Evolutionary conservation across 2,113 vertebrate genomes (phyloP).

Genomic region (Prunella himalayana): DNA sequence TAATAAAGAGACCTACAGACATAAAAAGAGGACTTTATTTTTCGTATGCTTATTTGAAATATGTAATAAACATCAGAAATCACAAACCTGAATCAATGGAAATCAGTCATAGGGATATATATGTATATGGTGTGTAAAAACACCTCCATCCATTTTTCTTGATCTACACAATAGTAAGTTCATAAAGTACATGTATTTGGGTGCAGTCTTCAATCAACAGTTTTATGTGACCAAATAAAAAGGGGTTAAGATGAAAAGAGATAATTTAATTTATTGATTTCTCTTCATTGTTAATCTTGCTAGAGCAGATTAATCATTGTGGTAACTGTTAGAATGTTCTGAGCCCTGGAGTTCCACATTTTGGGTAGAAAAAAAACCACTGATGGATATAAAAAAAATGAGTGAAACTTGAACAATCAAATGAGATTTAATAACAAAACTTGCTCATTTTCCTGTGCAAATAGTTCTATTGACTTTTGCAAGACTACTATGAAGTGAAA

Average conservation of each 20-base stretch:
- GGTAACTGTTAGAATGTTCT: background rate
- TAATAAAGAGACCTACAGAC: background rate
- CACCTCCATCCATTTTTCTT: background rate
- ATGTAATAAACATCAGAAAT: background rate
- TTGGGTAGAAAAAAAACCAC: background rate
- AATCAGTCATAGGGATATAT: background rate
- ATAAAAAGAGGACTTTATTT: background rate
- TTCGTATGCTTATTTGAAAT: background rate
- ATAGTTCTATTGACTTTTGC: background rate
- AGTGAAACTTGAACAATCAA: background rate
- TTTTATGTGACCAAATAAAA: background rate
- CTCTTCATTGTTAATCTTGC: background rate
- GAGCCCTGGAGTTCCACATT: background rate
- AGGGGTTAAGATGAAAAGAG: background rate
- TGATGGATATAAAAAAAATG: background rate
- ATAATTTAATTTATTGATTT: background rate
- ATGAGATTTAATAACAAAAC: background rate
- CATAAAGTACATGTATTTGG: background rate
- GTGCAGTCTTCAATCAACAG: background rate
- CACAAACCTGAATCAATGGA: background rate
- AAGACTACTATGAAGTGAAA: background rate
- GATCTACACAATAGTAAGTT: background rate
- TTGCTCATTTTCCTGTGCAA: background rate
- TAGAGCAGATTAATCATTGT: background rate
- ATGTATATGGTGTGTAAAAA: background rate